Evolutionary conservation across 2,797 vertebrate species (phyloP), one percentile per base, ranked within the genome.

Genomic region (Microctenopoma lineatum): DNA sequence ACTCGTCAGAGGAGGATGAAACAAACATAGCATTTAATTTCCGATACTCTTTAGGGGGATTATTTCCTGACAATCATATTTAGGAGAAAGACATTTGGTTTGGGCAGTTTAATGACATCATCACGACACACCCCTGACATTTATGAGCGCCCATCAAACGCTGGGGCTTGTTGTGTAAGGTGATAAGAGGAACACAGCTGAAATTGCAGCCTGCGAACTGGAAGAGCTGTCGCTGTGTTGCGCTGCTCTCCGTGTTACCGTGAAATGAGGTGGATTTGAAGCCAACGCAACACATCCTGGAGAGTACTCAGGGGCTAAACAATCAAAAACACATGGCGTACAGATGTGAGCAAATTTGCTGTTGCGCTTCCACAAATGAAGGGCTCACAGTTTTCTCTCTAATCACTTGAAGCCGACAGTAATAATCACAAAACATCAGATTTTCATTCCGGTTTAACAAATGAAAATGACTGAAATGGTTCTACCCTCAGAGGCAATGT

Each of bases 11-110:
- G 5, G 4, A 46, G 32, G 34, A 18, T 32, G 26, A 53, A 46
- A 73, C 4, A 25, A 51, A 77, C 26, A 58, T 25, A 59, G 29
- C 60, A n/a, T 75, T 80, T 84, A 4, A 79, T 88, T 76, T 77
- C 57, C 47, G 3, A 59, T 50, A 13, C 61, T 59, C 42, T 51
- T 29, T 16, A 50, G 6, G 9, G 29, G 47, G 86, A 79, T 85
- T 79, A 84, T 50, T 42, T 65, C 61, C 80, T 44, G 45, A 51
- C 75, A 63, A 73, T 77, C 61, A 45, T 41, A 51, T 79, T 73
- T 64, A 5, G 42, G 4, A 7, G 1, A 65, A 55, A 46, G 1
- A 21, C 32, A 52, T 83, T 74, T 53, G 34, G 46, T 64, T 77
- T 38, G 50, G 25, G 48, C 29, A 18, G 26, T 79, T 63, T 8